Conservation (phyloP, 2,797 vertebrate species). For the Clamator glandarius region DNA sequence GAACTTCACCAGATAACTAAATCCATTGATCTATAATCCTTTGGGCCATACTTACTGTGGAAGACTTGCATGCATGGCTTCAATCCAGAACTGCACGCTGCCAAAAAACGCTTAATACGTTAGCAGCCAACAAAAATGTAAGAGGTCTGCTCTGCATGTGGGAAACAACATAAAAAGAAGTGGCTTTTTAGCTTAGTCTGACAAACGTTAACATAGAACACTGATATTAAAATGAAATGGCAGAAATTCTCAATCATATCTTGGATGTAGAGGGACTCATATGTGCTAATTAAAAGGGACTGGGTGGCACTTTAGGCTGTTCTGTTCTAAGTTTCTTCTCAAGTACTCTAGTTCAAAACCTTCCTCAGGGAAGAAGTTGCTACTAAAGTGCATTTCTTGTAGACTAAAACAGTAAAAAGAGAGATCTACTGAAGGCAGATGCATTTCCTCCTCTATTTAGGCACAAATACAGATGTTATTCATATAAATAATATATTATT, state of each 20-base stretch:
- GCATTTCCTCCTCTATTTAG: constrained; percentile 63
- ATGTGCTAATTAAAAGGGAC: constrained; percentile 80
- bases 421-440: constrained; percentile 52
- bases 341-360: constrained; percentile 59
- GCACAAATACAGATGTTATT: constrained; percentile 54
- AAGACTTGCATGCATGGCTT: constrained; percentile 77
- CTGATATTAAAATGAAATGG: constrained; percentile 82
- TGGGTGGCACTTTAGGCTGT: constrained; percentile 72
- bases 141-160: constrained; percentile 85
- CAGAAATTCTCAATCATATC: constrained; percentile 75
- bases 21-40: constrained; percentile 74
- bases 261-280: constrained; percentile 70
- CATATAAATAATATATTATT: constrained; percentile 37
- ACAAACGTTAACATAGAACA: constrained; percentile 81
- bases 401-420: constrained; percentile 57
- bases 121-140: constrained; percentile 84
- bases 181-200: constrained; percentile 85
- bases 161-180: constrained; percentile 85
- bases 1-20: constrained; percentile 75
- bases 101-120: constrained; percentile 87
- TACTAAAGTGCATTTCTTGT: constrained; percentile 62
- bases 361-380: constrained; percentile 52
- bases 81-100: constrained; percentile 76
- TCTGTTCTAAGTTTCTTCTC: constrained; percentile 55
- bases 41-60: constrained; percentile 71